Conservation (phyloP, 2,113 vertebrate genomes). For the Dinomys branickii region DNA sequence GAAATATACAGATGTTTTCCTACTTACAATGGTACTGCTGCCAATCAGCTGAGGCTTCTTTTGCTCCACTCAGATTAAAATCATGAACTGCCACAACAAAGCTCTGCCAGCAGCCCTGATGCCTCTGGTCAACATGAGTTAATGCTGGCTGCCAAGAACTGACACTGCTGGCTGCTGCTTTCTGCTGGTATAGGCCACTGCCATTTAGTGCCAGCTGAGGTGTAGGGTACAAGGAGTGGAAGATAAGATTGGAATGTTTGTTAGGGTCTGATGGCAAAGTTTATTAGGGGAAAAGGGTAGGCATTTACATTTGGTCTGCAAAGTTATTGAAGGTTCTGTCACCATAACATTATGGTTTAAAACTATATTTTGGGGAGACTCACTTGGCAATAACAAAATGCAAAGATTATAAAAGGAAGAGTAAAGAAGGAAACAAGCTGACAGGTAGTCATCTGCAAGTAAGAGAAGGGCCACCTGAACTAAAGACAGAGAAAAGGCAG, state of each 20-base stretch:
- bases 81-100: background rate
- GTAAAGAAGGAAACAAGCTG: background rate
- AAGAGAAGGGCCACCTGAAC: background rate
- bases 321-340: background rate
- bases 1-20: background rate
- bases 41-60: background rate
- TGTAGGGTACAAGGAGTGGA: background rate
- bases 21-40: background rate
- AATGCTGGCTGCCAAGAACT: background rate
- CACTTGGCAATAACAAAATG: background rate
- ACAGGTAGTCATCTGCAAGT: background rate
- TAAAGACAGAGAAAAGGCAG: background rate
- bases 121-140: background rate
- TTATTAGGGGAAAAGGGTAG: background rate
- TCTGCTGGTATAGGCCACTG: background rate
- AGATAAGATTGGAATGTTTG: background rate
- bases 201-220: background rate
- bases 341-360: background rate
- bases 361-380: background rate
- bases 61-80: background rate
- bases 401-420: background rate
- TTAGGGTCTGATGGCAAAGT: background rate
- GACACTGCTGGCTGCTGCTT: background rate
- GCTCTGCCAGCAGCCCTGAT: background rate
- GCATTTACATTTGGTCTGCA: background rate